These are phyloP conservation scores for Hippocampus comes DNA, from an alignment of 2,113 vertebrate species.

Conservation along the genomic window DNA sequence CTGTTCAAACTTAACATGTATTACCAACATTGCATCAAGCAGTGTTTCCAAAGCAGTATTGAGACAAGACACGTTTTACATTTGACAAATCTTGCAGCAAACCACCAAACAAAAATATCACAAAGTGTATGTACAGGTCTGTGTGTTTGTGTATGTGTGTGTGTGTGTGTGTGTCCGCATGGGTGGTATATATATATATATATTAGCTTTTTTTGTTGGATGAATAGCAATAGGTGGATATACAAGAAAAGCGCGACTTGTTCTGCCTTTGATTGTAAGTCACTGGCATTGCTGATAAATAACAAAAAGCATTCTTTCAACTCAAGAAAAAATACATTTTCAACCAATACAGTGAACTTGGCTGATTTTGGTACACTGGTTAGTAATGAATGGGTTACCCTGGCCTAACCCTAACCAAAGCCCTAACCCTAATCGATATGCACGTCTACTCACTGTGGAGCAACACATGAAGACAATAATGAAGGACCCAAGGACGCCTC, in stretches of 20 bases:
- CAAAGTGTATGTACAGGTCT: background rate
- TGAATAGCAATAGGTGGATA: too few species aligned
- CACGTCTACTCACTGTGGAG: conserved; percentile 82
- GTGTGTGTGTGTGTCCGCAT: too few species aligned
- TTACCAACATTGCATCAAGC: too few species aligned
- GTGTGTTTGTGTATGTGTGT: too few species aligned
- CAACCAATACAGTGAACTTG: background rate
- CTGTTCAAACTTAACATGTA: too few species aligned
- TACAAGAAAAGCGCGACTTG: too few species aligned
- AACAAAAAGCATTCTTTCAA: background rate
- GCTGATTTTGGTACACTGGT: background rate
- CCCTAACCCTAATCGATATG: background rate
- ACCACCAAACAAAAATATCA: background rate
- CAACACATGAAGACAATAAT: conserved; percentile 96
- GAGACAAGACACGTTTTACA: background rate
- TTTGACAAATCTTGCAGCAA: background rate
- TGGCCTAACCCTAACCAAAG: too few species aligned
- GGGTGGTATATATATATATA: too few species aligned
- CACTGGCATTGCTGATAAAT: background rate
- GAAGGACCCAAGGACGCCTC: conserved; percentile 90
- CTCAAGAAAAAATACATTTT: background rate
- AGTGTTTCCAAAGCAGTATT: too few species aligned
- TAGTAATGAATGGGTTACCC: background rate
- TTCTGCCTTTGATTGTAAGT: background rate
- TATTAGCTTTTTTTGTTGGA: too few species aligned